Evolutionary conservation across 30 jellyfish, hydroid and myxozoan genomes (phyloP).

Genomic region (Haliclystus octoradiatus): DNA sequence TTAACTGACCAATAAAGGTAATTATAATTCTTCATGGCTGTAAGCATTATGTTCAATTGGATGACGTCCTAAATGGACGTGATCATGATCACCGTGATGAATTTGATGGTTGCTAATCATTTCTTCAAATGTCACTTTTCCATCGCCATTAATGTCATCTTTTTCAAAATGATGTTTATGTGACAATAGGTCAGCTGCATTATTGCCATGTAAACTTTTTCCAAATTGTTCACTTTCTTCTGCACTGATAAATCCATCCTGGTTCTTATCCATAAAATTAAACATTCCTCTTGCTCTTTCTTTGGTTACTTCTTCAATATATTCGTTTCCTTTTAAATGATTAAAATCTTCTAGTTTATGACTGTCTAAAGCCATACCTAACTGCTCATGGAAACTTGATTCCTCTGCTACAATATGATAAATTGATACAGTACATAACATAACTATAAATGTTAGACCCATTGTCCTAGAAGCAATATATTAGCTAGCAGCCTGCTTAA

Average conservation of each 20-base stretch:
- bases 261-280: neutral
- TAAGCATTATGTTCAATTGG: neutral
- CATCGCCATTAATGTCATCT: slow-evolving; percentile 1
- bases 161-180: neutral
- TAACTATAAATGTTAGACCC: too few relatives aligned
- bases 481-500: too few relatives aligned
- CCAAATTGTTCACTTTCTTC: neutral
- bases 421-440: too few relatives aligned
- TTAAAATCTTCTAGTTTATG: neutral
- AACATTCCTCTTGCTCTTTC: neutral
- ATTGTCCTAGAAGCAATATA: too few relatives aligned
- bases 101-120: neutral
- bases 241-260: neutral
- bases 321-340: neutral
- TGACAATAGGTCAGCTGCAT: neutral
- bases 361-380: neutral
- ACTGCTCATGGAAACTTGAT: neutral
- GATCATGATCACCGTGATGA: neutral
- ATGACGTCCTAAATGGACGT: neutral
- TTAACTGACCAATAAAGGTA: too few relatives aligned
- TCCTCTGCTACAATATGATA: too few relatives aligned
- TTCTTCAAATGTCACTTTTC: neutral
- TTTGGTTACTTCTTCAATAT: neutral
- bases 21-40: neutral
- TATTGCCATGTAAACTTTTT: neutral